phyloP scores from a whole-genome alignment of 2,888 invertebrate species.

The Podabrus alpinus region DNA sequence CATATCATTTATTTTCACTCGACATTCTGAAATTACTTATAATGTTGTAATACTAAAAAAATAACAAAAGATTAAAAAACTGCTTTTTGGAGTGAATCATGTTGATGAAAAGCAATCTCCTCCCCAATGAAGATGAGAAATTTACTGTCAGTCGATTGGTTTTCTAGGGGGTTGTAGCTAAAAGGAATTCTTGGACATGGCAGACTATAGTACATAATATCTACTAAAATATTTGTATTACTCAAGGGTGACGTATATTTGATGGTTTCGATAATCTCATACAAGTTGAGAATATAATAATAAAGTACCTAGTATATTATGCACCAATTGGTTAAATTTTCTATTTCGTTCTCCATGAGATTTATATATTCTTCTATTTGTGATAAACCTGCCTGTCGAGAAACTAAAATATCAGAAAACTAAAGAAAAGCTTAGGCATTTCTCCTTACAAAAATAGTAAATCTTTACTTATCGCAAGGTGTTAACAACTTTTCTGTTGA shows the following conservation, averaged over 20 bases:
- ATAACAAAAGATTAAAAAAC: background rate
- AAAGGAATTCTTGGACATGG: background rate
- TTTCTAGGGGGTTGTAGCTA: background rate
- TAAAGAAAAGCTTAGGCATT: background rate
- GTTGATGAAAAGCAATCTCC: background rate
- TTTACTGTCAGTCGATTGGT: background rate
- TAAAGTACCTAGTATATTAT: too few relatives aligned
- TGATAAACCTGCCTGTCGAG: too few relatives aligned
- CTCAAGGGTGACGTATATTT: background rate
- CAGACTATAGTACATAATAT: too few relatives aligned
- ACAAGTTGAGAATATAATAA: background rate
- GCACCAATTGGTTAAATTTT: too few relatives aligned
- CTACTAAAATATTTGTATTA: background rate
- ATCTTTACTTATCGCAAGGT: background rate
- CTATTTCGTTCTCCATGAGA: too few relatives aligned
- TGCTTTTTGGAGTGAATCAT: background rate
- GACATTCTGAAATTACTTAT: background rate
- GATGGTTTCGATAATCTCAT: background rate
- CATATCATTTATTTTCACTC: background rate
- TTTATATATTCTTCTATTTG: too few relatives aligned
- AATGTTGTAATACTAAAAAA: background rate
- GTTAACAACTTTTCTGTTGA: background rate
- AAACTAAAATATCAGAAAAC: background rate
- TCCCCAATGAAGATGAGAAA: background rate
- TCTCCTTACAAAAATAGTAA: background rate